These are phyloP conservation scores for Icerya purchasi DNA, from an alignment of 2,888 invertebrate species.

Conservation along the genomic window DNA sequence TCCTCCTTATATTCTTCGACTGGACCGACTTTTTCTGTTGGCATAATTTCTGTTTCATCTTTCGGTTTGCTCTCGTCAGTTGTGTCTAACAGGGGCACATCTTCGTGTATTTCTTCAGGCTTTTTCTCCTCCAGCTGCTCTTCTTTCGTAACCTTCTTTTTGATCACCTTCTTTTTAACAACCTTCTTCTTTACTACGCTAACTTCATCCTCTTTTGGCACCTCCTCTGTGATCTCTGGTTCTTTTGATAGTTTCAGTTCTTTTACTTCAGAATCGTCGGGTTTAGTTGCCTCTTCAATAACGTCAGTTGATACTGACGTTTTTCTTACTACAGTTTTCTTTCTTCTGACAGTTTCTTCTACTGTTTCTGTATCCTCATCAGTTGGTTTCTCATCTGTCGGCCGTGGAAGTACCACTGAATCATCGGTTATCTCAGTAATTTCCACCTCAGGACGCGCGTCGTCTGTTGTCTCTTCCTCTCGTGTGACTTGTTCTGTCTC, in stretches of 20 bases:
- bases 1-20: too few relatives aligned
- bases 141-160: neutral
- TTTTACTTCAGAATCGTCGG: neutral
- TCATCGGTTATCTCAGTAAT: too few relatives aligned
- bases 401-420: too few relatives aligned
- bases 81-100: too few relatives aligned
- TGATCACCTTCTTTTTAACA: neutral
- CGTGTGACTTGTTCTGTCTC: too few relatives aligned
- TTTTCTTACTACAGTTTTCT: neutral
- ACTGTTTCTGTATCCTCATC: constrained; percentile 3
- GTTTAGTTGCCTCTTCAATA: neutral
- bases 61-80: too few relatives aligned
- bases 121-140: neutral
- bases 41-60: too few relatives aligned
- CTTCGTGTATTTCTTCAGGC: too few relatives aligned
- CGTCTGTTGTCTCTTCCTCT: too few relatives aligned
- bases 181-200: neutral
- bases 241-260: neutral
- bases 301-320: neutral
- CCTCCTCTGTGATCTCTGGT: neutral
- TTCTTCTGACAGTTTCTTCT: neutral
- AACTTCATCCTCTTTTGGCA: neutral
- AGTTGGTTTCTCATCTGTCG: constrained; percentile 4
- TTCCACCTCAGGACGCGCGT: too few relatives aligned
- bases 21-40: too few relatives aligned